phyloP scores from a whole-genome alignment of 2,113 vertebrate species.

The Anser brachyrhynchus region DNA sequence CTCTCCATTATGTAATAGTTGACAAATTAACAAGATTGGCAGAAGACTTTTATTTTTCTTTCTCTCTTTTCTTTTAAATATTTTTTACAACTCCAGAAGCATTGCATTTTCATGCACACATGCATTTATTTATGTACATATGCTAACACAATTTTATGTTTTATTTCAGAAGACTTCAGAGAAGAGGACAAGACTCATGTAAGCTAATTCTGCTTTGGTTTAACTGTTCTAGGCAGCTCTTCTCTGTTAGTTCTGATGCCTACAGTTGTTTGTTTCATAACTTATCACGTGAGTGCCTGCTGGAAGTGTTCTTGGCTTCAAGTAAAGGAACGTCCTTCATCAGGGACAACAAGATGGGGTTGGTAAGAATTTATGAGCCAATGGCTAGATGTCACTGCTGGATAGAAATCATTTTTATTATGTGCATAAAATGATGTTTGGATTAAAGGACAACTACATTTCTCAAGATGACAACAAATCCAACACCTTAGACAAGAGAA shows the following conservation, averaged over 20 bases:
- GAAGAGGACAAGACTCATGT: not conserved
- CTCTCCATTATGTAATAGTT: slow-evolving; percentile 17
- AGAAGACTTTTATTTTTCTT: slow-evolving; percentile 25
- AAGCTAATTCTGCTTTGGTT: not conserved
- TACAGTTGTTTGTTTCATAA: slow-evolving; percentile 20
- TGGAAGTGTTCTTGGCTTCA: slow-evolving; percentile 35
- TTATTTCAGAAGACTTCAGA: not conserved
- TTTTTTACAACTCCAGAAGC: slow-evolving; percentile 15
- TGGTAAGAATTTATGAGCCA: slow-evolving; percentile 56
- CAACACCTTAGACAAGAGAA: not conserved
- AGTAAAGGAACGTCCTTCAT: slow-evolving; percentile 56
- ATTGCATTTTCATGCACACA: not conserved
- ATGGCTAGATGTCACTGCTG: slow-evolving; percentile 35
- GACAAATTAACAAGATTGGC: not conserved
- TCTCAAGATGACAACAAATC: slow-evolving; percentile 41
- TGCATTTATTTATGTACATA: not conserved
- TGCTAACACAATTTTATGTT: not conserved
- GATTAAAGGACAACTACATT: slow-evolving; percentile 55
- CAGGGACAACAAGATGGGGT: not conserved
- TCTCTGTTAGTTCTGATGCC: not conserved
- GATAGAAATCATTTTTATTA: slow-evolving; percentile 70
- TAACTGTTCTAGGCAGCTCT: not conserved
- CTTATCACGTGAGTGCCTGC: not conserved
- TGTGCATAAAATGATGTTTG: slow-evolving; percentile 55
- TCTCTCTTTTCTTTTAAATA: not conserved